Evolutionary conservation across 2,113 vertebrate species (phyloP).

Genomic region (Procavia capensis): DNA sequence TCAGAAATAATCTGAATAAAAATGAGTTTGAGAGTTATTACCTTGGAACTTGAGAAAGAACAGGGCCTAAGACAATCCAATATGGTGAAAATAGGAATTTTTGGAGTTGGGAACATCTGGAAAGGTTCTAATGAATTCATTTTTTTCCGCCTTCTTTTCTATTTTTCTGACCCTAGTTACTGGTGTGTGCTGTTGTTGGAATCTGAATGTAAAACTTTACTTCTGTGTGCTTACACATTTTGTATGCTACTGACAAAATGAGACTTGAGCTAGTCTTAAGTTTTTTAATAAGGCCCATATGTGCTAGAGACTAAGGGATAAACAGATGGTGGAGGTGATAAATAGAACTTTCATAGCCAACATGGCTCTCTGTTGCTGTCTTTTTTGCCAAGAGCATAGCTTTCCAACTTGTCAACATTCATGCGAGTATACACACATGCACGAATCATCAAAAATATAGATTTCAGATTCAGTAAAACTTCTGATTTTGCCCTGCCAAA

Average conservation of each 20-base stretch:
- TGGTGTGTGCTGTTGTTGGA: not conserved
- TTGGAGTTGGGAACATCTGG: not conserved
- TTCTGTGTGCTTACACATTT: not conserved
- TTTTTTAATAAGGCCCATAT: not conserved
- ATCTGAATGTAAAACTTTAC: not conserved
- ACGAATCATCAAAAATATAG: not conserved
- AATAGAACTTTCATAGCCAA: not conserved
- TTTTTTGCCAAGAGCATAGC: not conserved
- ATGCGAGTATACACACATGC: not conserved
- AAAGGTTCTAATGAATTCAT: not conserved
- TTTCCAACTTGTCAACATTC: slow-evolving; percentile 4
- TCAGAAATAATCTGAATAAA: not conserved
- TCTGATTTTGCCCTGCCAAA: not conserved
- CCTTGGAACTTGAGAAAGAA: not conserved
- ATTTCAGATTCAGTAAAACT: not conserved
- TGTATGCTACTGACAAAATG: not conserved
- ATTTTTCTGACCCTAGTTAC: not conserved
- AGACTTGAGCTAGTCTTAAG: not conserved
- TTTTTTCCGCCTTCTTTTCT: not conserved
- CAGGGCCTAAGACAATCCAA: not conserved
- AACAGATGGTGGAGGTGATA: not conserved
- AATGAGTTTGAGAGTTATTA: not conserved
- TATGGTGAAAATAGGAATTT: not conserved
- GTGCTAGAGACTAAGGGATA: not conserved
- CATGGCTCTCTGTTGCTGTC: not conserved